These are phyloP conservation scores for Zophobas atratus DNA, from an alignment of 1,140 invertebrate genomes.

Conservation along the genomic window DNA sequence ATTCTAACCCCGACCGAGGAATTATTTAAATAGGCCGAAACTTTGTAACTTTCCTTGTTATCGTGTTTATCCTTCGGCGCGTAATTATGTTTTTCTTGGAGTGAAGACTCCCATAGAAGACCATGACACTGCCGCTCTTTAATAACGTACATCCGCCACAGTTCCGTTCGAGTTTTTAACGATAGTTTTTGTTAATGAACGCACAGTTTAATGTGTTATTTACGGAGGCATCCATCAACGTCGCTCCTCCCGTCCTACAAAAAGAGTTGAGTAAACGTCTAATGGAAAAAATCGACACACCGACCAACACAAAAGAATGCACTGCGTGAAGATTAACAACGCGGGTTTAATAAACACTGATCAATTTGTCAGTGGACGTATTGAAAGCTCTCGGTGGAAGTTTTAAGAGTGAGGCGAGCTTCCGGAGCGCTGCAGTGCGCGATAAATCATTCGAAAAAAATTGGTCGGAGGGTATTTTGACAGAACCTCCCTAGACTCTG, in stretches of 20 bases:
- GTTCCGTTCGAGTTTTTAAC: slow-evolving; percentile 14
- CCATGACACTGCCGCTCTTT: neutral
- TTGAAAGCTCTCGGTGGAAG: slow-evolving; percentile 38
- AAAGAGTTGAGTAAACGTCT: slow-evolving; percentile 36
- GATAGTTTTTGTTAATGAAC: slow-evolving; percentile 41
- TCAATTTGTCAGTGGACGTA: slow-evolving; percentile 36
- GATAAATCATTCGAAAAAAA: too few species aligned
- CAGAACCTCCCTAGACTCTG: too few species aligned
- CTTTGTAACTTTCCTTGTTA: slow-evolving; percentile 30
- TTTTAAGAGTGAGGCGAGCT: slow-evolving; percentile 30
- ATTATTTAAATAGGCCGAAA: slow-evolving; percentile 34
- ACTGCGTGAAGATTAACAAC: slow-evolving; percentile 27
- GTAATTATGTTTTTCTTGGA: slow-evolving; percentile 26
- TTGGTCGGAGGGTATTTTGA: neutral
- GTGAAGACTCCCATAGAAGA: neutral
- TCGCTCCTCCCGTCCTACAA: slow-evolving; percentile 6
- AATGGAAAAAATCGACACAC: slow-evolving; percentile 9
- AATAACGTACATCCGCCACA: slow-evolving; percentile 5
- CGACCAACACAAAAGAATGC: slow-evolving; percentile 16
- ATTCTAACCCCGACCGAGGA: slow-evolving; percentile 17
- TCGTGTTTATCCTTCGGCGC: slow-evolving; percentile 20
- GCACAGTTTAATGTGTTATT: slow-evolving; percentile 39
- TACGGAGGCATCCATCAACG: slow-evolving; percentile 28
- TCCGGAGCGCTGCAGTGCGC: neutral
- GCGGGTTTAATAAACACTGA: slow-evolving; percentile 37